Base-by-base conservation (phyloP, 2,113 vertebrate species). In the Probosciger aterrimus region DNA sequence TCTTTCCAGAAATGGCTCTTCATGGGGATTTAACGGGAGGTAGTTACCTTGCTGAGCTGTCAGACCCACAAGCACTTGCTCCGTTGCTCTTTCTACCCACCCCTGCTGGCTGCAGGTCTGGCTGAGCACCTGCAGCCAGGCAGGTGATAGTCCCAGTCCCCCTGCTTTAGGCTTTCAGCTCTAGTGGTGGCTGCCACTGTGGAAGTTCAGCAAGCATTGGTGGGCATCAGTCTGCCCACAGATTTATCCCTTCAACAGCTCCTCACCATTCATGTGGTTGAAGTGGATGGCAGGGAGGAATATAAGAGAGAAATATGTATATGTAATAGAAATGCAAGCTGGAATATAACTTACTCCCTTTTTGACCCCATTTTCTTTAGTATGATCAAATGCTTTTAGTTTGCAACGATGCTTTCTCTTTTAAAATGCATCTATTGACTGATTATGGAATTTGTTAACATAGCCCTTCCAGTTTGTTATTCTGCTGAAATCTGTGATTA, bases 11-110 rank as follows among this genome's bases (percentile, higher is more conserved):
- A 73, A 18, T 17, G 0, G 4, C 33, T 64, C 24, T 59, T 78
- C 24, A 3, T 1, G 4, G 50, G 11, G 27, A 25, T 71, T 25
- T 22, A 64, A 65, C 1, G 18, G 39, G 64, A 31, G 25, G 43
- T 44, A 46, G 39, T 46, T 19, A 19, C n/a, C 37, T 52, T 22
- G n/a, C 43, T 6, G 10, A 46, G 50, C n/a, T 43, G 18, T 74
- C 12, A 3, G 28, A 35, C 9, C 13, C n/a, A 22, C 35, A 8
- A 1, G 37, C 7, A 2, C 47, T 35, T 1, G 1, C 39, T 91
- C 28, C 33, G 28, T 59, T 39, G 13, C 47, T 37, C 67, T 11
- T 16, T 24, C 33, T 44, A 53, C 47, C 22, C 31, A 14, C 49
- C 47, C 33, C 49, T 37, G 60, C 27, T 43, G 15, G 28, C 65